These are phyloP conservation scores for Kryptolebias ocellatus DNA, from an alignment of 2,797 vertebrate genomes.

Conservation along the genomic window DNA sequence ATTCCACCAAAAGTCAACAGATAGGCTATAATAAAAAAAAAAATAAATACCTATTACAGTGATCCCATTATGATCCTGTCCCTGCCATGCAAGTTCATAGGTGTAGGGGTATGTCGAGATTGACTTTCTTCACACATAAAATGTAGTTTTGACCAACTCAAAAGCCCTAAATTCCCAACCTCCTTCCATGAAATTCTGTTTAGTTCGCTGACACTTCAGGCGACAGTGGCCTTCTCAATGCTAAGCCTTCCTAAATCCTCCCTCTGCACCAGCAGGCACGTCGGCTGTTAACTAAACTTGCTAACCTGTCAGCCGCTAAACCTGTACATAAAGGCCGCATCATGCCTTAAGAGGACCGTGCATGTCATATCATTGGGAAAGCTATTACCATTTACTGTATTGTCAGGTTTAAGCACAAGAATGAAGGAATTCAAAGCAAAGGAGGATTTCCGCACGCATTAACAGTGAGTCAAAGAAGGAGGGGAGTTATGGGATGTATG, in stretches of 20 bases:
- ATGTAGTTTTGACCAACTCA: slow-evolving; percentile 22
- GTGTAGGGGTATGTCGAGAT: slow-evolving; percentile 9
- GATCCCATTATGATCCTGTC: slow-evolving; percentile 23
- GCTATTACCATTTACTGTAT: slow-evolving; percentile 62
- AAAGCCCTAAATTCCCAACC: slow-evolving; percentile 25
- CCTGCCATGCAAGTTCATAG: slow-evolving; percentile 35
- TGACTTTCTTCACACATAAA: slow-evolving; percentile 12
- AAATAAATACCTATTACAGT: not conserved
- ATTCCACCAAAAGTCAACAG: no score
- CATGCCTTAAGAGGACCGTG: slow-evolving; percentile 72
- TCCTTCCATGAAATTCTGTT: slow-evolving; percentile 36
- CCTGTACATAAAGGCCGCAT: slow-evolving; percentile 77
- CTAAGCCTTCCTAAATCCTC: slow-evolving; percentile 75
- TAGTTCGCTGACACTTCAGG: slow-evolving; percentile 63
- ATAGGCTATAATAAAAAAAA: not conserved
- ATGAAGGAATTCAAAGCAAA: slow-evolving; percentile 38
- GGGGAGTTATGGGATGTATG: slow-evolving; percentile 68
- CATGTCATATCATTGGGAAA: slow-evolving; percentile 57
- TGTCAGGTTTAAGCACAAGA: slow-evolving; percentile 31
- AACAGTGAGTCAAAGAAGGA: slow-evolving; percentile 29
- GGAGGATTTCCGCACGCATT: slow-evolving; percentile 20
- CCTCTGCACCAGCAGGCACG: slow-evolving; percentile 65
- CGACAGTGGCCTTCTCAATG: slow-evolving; percentile 63
- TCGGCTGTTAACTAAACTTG: slow-evolving; percentile 74
- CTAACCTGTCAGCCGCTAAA: slow-evolving; percentile 80